Evolutionary conservation across 1,140 invertebrate species (phyloP), one percentile per base, ranked within the genome.

Genomic region (Batillaria attramentaria): DNA sequence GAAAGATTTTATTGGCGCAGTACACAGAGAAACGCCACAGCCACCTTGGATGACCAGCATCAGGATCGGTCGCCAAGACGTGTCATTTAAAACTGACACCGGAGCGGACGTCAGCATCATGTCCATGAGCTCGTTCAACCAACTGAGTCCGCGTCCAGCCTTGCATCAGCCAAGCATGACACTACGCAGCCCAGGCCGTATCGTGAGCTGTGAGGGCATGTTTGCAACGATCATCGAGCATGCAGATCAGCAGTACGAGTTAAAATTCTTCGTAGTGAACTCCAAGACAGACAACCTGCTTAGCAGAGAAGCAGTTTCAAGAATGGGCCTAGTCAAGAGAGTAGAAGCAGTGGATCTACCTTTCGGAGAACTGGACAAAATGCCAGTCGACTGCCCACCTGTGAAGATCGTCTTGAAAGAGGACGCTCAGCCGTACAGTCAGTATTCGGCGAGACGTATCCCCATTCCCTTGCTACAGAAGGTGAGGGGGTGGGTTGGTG

Each of bases 351-450:
- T 43, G 6, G 6, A 2, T 4, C 6, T 37, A 0, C n/a, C 39
- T 42, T 70, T 41, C 1, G 37, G 37, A 4, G 41, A 70, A 10
- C 1, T 66, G 28, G 39, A 37, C 31, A 37, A 37, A 16, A 35
- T 13, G 62, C 62, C 62, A 24, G 31, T 68, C 8, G 37, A 68
- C 10, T 68, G 66, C 35, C 31, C 3, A 10, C 24, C 66, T 3
- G 42, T 72, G 4, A 1, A 72, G 31, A 72, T 72, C 42, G 43
- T 42, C 18, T 41, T 72, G 35, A 72, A 72, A 72, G 4, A 43
- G n/a, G 69, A 28, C 10, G 69, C 69, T 4, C 16, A n/a, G 43
- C 69, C 43, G 10, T 72, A 72, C 69, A 72, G 69, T 72, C 2
- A 37, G 8, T 1, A 8, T 37, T 20, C 39, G 20, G 69, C 42